Conservation (phyloP, 2,888 invertebrate genomes). For the Acleris sparsana region DNA sequence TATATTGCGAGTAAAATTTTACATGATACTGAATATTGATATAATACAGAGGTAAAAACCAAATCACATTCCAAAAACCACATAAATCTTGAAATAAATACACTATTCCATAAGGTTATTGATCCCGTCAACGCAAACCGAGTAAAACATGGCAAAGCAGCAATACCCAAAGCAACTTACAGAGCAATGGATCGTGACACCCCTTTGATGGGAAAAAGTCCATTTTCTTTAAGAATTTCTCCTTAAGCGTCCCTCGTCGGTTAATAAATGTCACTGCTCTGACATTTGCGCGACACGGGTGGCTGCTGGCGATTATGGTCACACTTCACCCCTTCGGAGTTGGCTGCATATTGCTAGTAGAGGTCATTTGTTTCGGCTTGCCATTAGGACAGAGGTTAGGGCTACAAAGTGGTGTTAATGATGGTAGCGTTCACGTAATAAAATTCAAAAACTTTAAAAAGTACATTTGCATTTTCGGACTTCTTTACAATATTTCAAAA, state of each 20-base stretch:
- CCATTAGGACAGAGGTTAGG: slow-evolving; percentile 12
- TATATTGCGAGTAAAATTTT: neutral
- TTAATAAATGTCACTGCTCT: slow-evolving; percentile 75
- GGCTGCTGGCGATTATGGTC: slow-evolving; percentile 37
- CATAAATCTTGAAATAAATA: neutral
- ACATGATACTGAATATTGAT: neutral
- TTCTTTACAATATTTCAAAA: no score
- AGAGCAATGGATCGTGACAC: slow-evolving; percentile 40
- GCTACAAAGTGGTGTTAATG: slow-evolving; percentile 13
- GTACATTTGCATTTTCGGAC: no score
- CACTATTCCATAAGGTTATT: neutral
- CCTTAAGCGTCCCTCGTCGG: slow-evolving; percentile 65
- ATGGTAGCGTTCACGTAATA: neutral
- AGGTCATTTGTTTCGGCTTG: slow-evolving; percentile 25
- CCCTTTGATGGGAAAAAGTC: slow-evolving; percentile 60
- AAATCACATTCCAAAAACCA: neutral
- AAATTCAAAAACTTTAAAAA: neutral
- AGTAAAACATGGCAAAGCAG: slow-evolving; percentile 11
- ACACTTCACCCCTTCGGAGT: slow-evolving; percentile 20
- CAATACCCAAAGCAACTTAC: slow-evolving; percentile 1
- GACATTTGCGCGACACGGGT: slow-evolving; percentile 60
- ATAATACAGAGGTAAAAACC: neutral
- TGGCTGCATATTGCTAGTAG: slow-evolving; percentile 21
- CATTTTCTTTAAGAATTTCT: slow-evolving; percentile 67
- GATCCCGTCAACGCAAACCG: neutral